A percentile compares a stretch with the other conserved stretches of the same genome.
Evolutionary conservation across 2,113 vertebrate species (phyloP).

Genomic region (Corythaixoides concolor): DNA sequence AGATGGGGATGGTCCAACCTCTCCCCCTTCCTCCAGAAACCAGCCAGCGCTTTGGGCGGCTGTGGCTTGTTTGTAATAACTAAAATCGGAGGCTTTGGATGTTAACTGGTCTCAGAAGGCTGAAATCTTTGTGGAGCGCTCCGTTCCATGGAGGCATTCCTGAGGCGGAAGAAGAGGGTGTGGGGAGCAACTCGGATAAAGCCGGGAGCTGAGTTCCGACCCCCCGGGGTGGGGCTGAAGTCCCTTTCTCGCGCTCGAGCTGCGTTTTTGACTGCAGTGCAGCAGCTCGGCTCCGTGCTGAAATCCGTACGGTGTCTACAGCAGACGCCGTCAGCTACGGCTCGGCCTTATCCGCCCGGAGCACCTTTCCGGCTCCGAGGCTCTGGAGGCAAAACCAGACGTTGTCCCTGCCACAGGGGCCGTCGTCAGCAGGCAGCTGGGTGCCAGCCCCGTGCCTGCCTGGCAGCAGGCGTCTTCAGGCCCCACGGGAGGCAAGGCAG

Average conservation of each 20-base stretch:
- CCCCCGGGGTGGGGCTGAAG: not conserved
- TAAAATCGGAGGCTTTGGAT: not conserved
- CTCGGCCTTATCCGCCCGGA: not conserved
- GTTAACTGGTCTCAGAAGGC: not conserved
- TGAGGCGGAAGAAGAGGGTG: not conserved
- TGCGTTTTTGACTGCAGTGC: not conserved
- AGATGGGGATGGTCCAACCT: not conserved
- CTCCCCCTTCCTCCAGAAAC: not conserved
- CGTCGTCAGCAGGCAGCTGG: not conserved
- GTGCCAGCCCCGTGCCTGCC: not conserved
- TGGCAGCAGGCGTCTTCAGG: not conserved
- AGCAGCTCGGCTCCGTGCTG: not conserved
- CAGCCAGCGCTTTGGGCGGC: not conserved
- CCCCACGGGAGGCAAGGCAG: not conserved
- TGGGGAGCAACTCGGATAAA: not conserved
- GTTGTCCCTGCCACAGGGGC: not conserved
- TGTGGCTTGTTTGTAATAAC: not conserved
- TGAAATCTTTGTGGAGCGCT: not conserved
- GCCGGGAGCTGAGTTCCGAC: rapidly evolving
- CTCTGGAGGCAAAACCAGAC: not conserved
- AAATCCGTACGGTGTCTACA: not conserved
- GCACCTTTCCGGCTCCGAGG: not conserved
- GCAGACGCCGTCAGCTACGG: not conserved
- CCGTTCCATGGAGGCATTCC: not conserved
- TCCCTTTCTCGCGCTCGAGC: not conserved